Base-by-base conservation (phyloP, 1,140 invertebrate genomes). In the Atta colombica region DNA sequence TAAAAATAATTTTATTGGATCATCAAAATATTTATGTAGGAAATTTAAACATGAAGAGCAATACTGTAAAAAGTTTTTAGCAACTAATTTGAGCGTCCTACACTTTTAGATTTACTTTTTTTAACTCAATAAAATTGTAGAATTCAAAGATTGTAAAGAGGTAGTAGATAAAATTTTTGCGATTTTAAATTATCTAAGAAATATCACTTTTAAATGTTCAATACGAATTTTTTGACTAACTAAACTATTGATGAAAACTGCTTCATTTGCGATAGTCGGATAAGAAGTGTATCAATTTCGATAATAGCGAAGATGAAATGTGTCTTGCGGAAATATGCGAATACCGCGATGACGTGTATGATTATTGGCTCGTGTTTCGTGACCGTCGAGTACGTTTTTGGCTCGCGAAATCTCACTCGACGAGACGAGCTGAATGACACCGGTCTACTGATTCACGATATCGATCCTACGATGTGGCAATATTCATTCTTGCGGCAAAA, bases 321-420 rank as follows among this genome's bases (percentile, higher is more conserved):
- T 1, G 7, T 16, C 14, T 77, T 60, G 55, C n/a, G 21, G 55
- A 58, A 61, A 61, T 51, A 35, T 35, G 60, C 58, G 58, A 51
- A 10, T 51, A 31, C 14, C 68, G 68, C 1, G 49, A 14, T 21
- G 49, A 60, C 55, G 55, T 71, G 58, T 51, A 28, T 69, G 35
- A 61, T 53, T 71, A 63, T 88, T 89, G 88, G 86, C 86, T 89
- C 53, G 80, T 10, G 58, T 31, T 65, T 61, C 45, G 31, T 61
- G 35, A 86, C n/a, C 25, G 25, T 25, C 25, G 25, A 45, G 39
- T 55, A 39, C 49, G 39, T 69, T 28, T 69, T 81, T 81, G 49
- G 66, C 63, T 68, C n/a, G 28, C 8, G n/a, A 55, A 71, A 81
- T 68, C 28, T 1, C 25, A 28, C 7, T 31, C 31, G 10, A 12